Evolutionary conservation across 2,888 invertebrate species (phyloP), one percentile per base, ranked within the genome.

Genomic region (Eustalomyia histrio): DNA sequence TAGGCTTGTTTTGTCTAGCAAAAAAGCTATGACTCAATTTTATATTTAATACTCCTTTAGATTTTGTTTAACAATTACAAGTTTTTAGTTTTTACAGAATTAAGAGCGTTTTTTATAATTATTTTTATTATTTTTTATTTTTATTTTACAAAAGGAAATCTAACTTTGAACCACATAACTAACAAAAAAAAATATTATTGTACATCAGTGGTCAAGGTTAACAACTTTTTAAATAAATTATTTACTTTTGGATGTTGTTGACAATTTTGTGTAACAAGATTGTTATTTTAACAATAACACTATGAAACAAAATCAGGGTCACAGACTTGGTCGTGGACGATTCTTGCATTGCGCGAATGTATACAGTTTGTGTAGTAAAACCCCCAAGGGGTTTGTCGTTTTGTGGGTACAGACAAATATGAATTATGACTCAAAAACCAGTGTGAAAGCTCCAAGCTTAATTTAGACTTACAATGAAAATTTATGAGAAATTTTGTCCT

Each of bases 141-240:
- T 71, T 53, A 65, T 65, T 78, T 73, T 79, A 35, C 39, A 83
- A 83, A 83, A 83, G 83, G 81, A 83, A 83, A 83, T 83, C 63
- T 81, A 83, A 81, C 83, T 83, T 83, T 81, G 79, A 83, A 76
- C 83, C 68, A 83, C 73, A 76, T 83, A 74, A 39, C 16, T 67
- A 29, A 63, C 39, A 14, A 39, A 73, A n/a, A 72, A 57, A 57
- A 64, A 55, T 53, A 7, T 8, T 39, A 58, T 57, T 61, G 18
- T 67, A 73, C 33, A 68, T 78, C 50, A 52, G 72, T 72, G 80
- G 80, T 71, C 80, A 80, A 80, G 80, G 80, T 47, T 47, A 80
- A 63, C 80, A 71, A 80, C 80, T 72, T 69, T 76, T 74, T 16
- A 55, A 79, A 55, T 58, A 29, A 64, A 72, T 35, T 63, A 63